Conservation (phyloP, 2,888 invertebrate species). For the Thymelicus sylvestris region DNA sequence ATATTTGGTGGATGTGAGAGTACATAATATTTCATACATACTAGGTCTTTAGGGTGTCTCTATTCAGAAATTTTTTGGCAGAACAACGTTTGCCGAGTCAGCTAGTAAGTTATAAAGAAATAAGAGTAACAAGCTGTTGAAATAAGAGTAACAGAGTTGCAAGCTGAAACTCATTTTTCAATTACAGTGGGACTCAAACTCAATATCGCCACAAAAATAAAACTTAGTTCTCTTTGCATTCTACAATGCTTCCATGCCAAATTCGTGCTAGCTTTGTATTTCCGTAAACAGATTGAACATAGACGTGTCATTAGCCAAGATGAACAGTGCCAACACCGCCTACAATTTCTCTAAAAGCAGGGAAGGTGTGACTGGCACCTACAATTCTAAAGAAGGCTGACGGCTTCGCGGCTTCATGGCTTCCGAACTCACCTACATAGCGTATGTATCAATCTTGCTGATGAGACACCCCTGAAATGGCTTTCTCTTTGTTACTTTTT, state of each 20-base stretch:
- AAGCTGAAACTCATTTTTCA: too few species aligned
- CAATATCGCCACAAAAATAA: too few species aligned
- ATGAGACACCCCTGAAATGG: conserved; percentile 48
- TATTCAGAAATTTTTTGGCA: too few species aligned
- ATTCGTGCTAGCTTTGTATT: not conserved
- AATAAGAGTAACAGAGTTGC: not conserved
- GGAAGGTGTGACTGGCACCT: conserved; percentile 56
- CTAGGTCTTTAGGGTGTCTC: too few species aligned
- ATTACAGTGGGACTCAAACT: too few species aligned
- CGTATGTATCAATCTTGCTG: conserved; percentile 65
- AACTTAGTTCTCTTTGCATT: too few species aligned
- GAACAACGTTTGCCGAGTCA: too few species aligned
- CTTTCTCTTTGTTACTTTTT: conserved; percentile 40
- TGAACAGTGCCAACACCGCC: conserved; percentile 26
- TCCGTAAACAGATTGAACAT: not conserved
- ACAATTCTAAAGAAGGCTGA: conserved; percentile 58
- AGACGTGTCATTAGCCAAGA: conserved; percentile 28
- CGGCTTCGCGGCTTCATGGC: conserved; percentile 34
- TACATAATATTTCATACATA: too few species aligned
- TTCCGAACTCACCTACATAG: conserved; percentile 49
- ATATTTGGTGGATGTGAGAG: too few species aligned
- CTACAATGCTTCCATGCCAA: too few species aligned
- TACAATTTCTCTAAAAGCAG: conserved; percentile 68
- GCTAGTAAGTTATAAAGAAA: not conserved
- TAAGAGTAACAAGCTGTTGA: not conserved